A percentile compares a stretch with the other conserved stretches of the same genome.
Evolutionary conservation across 1,140 invertebrate species (phyloP).

Genomic region (Drosophila pallidifrons): DNA sequence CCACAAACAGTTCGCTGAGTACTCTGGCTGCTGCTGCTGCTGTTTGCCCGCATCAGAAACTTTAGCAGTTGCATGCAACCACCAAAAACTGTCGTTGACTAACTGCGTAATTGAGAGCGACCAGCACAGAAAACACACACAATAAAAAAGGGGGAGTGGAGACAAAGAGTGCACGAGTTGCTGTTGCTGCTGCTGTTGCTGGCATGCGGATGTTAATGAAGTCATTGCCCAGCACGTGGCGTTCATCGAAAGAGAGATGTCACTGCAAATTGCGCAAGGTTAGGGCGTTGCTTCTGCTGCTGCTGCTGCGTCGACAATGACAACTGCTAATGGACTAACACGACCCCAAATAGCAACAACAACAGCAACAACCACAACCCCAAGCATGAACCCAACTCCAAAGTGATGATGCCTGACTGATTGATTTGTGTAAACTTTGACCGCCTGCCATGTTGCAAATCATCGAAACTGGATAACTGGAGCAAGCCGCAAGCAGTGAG

Average conservation of each 20-base stretch:
- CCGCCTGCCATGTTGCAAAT: constrained; percentile 56
- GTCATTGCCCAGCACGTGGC: constrained; percentile 78
- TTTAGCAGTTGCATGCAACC: constrained; percentile 41
- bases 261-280: constrained; percentile 70
- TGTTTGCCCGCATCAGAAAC: constrained; percentile 59
- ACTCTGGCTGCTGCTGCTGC: constrained; percentile 12
- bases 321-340: constrained; percentile 66
- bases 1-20: constrained; percentile 39
- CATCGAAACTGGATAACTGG: constrained; percentile 49
- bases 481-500: constrained; percentile 38
- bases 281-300: constrained; percentile 61
- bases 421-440: constrained; percentile 81
- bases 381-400: background rate
- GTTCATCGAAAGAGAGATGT: background rate
- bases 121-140: background rate
- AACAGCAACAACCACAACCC: background rate
- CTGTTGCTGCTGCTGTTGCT: background rate
- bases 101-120: constrained; percentile 62
- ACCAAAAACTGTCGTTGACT: constrained; percentile 62
- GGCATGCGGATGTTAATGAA: constrained; percentile 63
- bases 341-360: constrained; percentile 6
- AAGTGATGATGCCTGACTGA: constrained; percentile 42
- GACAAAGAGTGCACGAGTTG: constrained; percentile 56
- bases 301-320: background rate
- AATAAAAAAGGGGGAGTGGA: background rate